Conservation (phyloP, 2,113 vertebrate genomes). For the Cheirogaleus medius region DNA sequence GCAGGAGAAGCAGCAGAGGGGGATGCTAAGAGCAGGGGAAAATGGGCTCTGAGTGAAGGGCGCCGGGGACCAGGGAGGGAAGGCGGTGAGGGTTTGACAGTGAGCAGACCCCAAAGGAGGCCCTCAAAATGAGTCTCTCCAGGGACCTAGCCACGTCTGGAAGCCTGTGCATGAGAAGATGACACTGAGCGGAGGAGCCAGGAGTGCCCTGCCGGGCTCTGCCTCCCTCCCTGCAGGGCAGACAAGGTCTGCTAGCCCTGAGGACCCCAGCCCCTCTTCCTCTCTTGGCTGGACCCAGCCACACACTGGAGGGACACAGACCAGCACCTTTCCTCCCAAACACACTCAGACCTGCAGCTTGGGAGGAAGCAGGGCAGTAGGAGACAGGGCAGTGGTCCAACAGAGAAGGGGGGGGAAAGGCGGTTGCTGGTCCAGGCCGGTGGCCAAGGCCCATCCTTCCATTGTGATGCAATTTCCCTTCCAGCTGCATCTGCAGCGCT, state of each 20-base stretch:
- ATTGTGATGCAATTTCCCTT: constrained; percentile 52
- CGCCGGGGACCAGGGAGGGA: neutral
- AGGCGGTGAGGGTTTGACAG: neutral
- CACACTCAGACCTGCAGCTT: neutral
- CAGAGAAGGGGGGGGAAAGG: constrained; percentile 45
- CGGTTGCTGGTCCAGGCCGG: constrained; percentile 47
- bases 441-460: constrained; percentile 54
- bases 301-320: neutral
- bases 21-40: neutral
- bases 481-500: neutral
- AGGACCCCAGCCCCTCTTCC: too few relatives aligned
- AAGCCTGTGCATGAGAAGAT: neutral
- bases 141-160: neutral
- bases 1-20: neutral
- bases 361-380: constrained; percentile 59
- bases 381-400: constrained; percentile 64
- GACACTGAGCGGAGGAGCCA: neutral
- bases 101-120: neutral
- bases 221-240: neutral
- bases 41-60: neutral
- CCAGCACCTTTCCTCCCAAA: neutral
- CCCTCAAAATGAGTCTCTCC: neutral
- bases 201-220: neutral
- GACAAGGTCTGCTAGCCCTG: neutral
- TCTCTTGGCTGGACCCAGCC: neutral